Evolutionary conservation across 2,797 vertebrate genomes (phyloP), one percentile per base, ranked within the genome.

Genomic region (Poeciliopsis gracilis): DNA sequence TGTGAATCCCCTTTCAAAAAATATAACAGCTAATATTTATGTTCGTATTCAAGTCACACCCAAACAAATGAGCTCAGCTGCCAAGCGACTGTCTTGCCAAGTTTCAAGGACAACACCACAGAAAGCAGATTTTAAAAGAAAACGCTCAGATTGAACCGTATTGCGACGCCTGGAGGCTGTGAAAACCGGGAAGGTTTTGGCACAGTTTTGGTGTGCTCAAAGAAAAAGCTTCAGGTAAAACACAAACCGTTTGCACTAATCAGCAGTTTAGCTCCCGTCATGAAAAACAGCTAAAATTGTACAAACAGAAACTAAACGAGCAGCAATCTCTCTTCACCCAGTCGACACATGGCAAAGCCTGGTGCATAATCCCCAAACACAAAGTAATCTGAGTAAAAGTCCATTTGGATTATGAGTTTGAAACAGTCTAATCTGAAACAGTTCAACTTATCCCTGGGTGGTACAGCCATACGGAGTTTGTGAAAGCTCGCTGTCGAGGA

Each of bases 331-430:
- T 83, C 57, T 79, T 55, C 78, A 59, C 76, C 82, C 76, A 69
- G 82, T 55, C 76, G 81, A 90, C 85, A 83, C 78, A 84, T 86
- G 79, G 81, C 86, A 79, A 84, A 84, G 81, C 73, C 57, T 73
- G 73, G 74, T 75, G 55, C 72, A 72, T 94, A 92, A 93, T 94
- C 91, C 80, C 23, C 82, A 38, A 76, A 73, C 82, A 89, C 79
- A 18, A 86, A 88, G 90, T 94, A 92, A 93, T 93, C 91, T 91
- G 91, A 89, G 84, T 74, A 41, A 90, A 90, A 88, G 87, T 92
- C 88, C 92, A 88, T 93, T 92, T 93, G 89, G 92, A 93, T 93
- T 93, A 94, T 86, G 78, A 83, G 74, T 90, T 85, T 88, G 84
- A 73, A 87, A 84, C 67, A 36, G 72, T 92, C 80, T 92, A 89